Percentiles rank a stretch among this genome's conserved stretches.
Evolutionary conservation across 2,888 invertebrate genomes (phyloP).

Genomic region (Scaeva pyrastri): DNA sequence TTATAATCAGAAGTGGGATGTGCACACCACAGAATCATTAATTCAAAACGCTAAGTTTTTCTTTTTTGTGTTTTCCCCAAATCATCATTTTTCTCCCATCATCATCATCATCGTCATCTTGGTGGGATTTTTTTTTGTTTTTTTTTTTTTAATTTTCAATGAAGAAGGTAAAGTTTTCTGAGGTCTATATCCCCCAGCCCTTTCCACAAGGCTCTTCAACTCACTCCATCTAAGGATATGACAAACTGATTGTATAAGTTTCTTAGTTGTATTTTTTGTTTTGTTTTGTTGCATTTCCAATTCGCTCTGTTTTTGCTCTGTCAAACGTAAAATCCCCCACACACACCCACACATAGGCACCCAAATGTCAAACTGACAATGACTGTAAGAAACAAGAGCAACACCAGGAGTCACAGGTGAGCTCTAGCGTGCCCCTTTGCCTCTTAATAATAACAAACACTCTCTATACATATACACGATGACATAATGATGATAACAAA

Average conservation of each 20-base stretch:
- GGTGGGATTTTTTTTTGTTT: not conserved
- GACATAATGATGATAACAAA: not conserved
- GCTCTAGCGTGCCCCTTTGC: conserved; percentile 23
- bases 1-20: conserved; percentile 36
- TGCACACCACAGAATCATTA: conserved; percentile 31
- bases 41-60: conserved; percentile 21
- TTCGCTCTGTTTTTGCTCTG: conserved; percentile 43
- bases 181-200: not conserved
- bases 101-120: not conserved
- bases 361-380: conserved; percentile 52
- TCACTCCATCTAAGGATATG: not conserved
- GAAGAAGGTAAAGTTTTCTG: not conserved
- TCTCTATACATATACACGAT: not conserved
- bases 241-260: not conserved
- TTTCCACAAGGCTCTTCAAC: too few species aligned
- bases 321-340: conserved; percentile 56
- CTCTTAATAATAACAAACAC: conserved; percentile 45
- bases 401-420: not conserved
- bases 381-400: conserved; percentile 26
- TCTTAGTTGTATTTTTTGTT: not conserved
- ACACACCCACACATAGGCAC: not conserved
- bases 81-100: conserved; percentile 13
- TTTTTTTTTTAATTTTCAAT: conserved; percentile 16
- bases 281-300: not conserved
- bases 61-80: not conserved